A percentile compares a stretch with the other conserved stretches of the same genome.
Evolutionary conservation across 2,888 invertebrate species (phyloP).

Genomic region (Stratiomys singularior): DNA sequence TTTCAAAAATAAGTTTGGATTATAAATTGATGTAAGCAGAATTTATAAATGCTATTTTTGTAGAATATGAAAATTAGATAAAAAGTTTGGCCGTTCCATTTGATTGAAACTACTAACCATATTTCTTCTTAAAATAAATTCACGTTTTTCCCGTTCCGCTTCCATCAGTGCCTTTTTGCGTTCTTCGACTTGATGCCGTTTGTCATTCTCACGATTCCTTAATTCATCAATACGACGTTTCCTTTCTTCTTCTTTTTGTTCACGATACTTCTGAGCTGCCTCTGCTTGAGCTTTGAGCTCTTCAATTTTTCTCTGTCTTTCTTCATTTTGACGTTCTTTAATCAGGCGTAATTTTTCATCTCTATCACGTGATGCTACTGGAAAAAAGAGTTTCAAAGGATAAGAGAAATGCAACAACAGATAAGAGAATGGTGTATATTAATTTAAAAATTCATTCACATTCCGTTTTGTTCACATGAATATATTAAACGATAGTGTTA

Average conservation of each 20-base stretch:
- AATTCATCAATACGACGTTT: constrained; percentile 85
- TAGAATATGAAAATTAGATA: neutral
- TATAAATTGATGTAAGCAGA: too few relatives aligned
- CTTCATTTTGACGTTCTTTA: constrained; percentile 89
- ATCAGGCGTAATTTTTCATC: constrained; percentile 78
- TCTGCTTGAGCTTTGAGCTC: constrained; percentile 90
- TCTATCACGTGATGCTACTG: constrained; percentile 64
- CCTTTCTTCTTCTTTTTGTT: constrained; percentile 88
- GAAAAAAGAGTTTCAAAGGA: neutral
- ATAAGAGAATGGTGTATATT: too few relatives aligned
- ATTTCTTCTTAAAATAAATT: constrained; percentile 86
- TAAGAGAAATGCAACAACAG: too few relatives aligned
- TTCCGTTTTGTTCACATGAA: too few relatives aligned
- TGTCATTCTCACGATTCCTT: constrained; percentile 79
- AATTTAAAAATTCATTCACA: too few relatives aligned
- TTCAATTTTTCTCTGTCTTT: constrained; percentile 87
- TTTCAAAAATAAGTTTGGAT: constrained; percentile 20
- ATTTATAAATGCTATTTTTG: neutral
- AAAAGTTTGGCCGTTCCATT: too few relatives aligned
- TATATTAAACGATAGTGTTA: too few relatives aligned
- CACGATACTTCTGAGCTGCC: constrained; percentile 88
- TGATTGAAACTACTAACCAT: constrained; percentile 65
- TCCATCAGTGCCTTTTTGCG: constrained; percentile 89
- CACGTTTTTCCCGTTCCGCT: constrained; percentile 86
- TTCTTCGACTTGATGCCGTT: constrained; percentile 81